phyloP scores from a whole-genome alignment of 2,888 invertebrate genomes.

The Carcina quercana region DNA sequence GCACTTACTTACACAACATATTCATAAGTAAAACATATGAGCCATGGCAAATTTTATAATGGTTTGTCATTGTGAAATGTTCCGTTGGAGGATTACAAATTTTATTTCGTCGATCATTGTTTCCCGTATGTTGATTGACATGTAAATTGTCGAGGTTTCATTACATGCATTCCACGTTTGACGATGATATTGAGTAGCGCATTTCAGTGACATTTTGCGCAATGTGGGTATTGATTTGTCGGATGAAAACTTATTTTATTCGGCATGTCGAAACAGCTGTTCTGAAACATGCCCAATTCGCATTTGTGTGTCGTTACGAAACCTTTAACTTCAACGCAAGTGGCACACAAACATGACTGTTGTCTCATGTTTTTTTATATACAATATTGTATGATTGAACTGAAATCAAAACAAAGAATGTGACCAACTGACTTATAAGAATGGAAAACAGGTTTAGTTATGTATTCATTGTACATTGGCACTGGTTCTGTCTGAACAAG shows the following conservation, averaged over 20 bases:
- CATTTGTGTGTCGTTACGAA: slow-evolving; percentile 20
- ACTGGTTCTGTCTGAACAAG: too few relatives aligned
- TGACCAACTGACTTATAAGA: too few relatives aligned
- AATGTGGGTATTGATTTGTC: slow-evolving; percentile 68
- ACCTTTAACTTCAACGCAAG: slow-evolving; percentile 11
- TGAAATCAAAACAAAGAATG: too few relatives aligned
- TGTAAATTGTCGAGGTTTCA: slow-evolving; percentile 42
- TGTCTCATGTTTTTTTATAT: background rate
- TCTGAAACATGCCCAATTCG: slow-evolving; percentile 31
- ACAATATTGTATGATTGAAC: too few relatives aligned
- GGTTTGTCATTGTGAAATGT: slow-evolving; percentile 6
- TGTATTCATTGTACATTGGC: too few relatives aligned
- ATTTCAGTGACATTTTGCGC: slow-evolving; percentile 70
- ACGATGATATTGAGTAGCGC: slow-evolving; percentile 44
- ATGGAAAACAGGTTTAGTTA: too few relatives aligned
- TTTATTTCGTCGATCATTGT: slow-evolving; percentile 51
- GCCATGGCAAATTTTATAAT: slow-evolving; percentile 8
- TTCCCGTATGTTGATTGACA: slow-evolving; percentile 43
- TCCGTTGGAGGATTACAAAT: slow-evolving; percentile 17
- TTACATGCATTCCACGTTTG: slow-evolving; percentile 33
- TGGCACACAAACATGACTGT: slow-evolving; percentile 4
- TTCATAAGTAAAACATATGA: slow-evolving; percentile 14
- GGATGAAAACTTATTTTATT: slow-evolving; percentile 57
- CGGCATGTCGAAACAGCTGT: slow-evolving; percentile 67
- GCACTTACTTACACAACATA: slow-evolving; percentile 9